phyloP scores from a whole-genome alignment of 1,140 invertebrate genomes.

The Achatina immaculata region DNA sequence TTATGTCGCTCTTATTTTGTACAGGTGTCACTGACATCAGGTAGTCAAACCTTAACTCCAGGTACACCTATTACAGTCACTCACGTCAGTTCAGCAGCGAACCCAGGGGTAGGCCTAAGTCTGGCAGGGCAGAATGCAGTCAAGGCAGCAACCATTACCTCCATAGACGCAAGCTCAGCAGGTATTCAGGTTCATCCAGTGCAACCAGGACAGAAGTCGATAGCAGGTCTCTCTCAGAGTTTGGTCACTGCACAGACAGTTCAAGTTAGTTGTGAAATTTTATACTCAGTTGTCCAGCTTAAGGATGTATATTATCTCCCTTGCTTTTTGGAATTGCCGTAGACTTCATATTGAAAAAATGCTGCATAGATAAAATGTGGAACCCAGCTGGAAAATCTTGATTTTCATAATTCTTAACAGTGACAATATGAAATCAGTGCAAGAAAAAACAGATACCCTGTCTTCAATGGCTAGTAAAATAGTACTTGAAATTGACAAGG shows the following conservation, averaged over 20 bases:
- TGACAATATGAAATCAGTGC: no score
- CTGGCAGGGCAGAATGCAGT: conserved; percentile 6
- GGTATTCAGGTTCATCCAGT: conserved; percentile 35
- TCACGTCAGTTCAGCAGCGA: conserved; percentile 39
- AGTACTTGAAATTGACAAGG: no score
- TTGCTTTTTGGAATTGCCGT: no score
- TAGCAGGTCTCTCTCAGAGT: conserved; percentile 37
- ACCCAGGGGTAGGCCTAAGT: conserved; percentile 16
- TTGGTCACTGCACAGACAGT: conserved; percentile 39
- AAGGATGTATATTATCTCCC: no score
- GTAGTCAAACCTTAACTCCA: conserved; percentile 53
- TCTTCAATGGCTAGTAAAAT: no score
- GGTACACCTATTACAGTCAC: conserved; percentile 45
- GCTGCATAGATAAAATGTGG: no score
- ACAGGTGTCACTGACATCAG: conserved; percentile 41
- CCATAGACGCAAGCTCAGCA: conserved; percentile 8
- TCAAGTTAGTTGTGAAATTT: conserved; percentile 29
- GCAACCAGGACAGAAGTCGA: conserved; percentile 28
- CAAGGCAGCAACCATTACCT: conserved; percentile 32
- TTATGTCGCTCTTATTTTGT: not conserved
- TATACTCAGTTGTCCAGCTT: not conserved
- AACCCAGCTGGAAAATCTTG: no score
- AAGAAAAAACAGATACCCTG: no score
- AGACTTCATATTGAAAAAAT: no score
- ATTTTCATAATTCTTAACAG: no score